These are phyloP conservation scores for Microctenopoma lineatum DNA, from an alignment of 2,797 vertebrate genomes.

Conservation along the genomic window DNA sequence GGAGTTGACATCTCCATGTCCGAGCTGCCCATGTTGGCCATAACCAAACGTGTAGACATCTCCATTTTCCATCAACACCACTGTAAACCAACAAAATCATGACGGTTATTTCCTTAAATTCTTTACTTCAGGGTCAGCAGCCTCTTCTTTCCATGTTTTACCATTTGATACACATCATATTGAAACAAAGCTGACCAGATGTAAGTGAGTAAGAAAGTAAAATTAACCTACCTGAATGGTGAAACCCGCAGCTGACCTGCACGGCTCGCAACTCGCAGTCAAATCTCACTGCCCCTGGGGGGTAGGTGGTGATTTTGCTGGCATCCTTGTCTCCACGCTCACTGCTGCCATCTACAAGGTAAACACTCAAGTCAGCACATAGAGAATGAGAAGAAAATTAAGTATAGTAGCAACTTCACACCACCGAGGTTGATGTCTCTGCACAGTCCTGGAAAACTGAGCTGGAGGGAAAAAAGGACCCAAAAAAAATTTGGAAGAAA, in stretches of 20 bases:
- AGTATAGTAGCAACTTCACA: constrained; percentile 55
- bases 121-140: not conserved
- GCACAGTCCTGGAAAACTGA: constrained; percentile 67
- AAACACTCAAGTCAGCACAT: constrained; percentile 55
- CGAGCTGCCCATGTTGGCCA: constrained; percentile 97
- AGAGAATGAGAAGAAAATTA: constrained; percentile 14
- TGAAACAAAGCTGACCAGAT: constrained; percentile 2
- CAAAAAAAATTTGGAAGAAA: constrained; percentile 21
- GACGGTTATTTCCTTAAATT: not conserved
- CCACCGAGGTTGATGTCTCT: constrained; percentile 58
- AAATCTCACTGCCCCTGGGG: constrained; percentile 95
- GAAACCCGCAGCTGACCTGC: constrained; percentile 99
- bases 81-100: constrained; percentile 71
- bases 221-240: constrained; percentile 91
- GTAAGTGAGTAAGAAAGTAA: not conserved
- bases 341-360: constrained; percentile 91
- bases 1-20: constrained; percentile 97
- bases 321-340: constrained; percentile 98
- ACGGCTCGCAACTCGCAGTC: constrained; percentile 94
- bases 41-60: constrained; percentile 99
- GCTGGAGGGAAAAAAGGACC: constrained; percentile 56
- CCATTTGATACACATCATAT: not conserved
- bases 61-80: constrained; percentile 98
- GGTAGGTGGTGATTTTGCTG: constrained; percentile 99
- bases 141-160: not conserved